phyloP scores from a whole-genome alignment of 2,797 vertebrate species.

The Pampus argenteus region DNA sequence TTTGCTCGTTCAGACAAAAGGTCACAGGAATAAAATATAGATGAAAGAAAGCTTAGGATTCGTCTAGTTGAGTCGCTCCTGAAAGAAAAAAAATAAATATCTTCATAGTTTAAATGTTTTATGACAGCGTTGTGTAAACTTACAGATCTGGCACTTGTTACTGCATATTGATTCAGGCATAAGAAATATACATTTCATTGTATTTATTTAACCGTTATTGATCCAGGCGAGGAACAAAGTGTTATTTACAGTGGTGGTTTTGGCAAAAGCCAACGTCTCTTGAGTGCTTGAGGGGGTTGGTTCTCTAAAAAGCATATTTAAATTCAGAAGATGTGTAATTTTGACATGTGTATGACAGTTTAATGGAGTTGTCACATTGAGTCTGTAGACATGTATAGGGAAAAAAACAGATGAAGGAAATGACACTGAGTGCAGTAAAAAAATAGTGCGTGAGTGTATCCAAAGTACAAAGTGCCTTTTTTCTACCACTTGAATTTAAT shows the following conservation, averaged over 20 bases:
- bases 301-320: slow-evolving; percentile 11
- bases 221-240: no score
- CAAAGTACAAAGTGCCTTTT: slow-evolving; percentile 34
- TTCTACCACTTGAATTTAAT: no score
- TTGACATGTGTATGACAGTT: neutral
- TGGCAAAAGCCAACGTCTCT: no score
- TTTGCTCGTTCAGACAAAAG: neutral
- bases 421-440: slow-evolving; percentile 35
- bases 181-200: no score
- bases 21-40: slow-evolving; percentile 4
- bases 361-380: slow-evolving; percentile 28
- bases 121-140: neutral
- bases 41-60: neutral
- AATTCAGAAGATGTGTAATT: slow-evolving; percentile 9
- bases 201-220: no score
- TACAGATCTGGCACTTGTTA: neutral
- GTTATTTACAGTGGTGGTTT: no score
- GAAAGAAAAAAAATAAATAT: neutral
- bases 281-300: no score
- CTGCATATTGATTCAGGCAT: neutral
- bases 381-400: slow-evolving; percentile 22
- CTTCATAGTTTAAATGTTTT: neutral
- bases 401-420: slow-evolving; percentile 45
- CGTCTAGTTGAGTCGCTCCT: neutral
- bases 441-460: slow-evolving; percentile 21